phyloP scores from a whole-genome alignment of 1,140 invertebrate species.

The Papilio polytes region DNA sequence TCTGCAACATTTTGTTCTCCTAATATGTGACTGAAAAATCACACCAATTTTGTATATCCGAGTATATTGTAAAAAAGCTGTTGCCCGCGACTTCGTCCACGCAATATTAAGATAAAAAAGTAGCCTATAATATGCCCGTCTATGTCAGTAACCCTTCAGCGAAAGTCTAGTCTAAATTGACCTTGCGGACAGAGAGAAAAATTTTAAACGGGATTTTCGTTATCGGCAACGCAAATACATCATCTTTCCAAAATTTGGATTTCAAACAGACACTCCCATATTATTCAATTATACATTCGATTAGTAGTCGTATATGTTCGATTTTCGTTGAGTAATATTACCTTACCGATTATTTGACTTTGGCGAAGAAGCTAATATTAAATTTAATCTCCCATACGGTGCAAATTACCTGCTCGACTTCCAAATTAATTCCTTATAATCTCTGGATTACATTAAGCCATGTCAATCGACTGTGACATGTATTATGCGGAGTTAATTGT shows the following conservation, averaged over 20 bases:
- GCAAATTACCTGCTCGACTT: conserved; percentile 17
- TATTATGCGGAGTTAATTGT: conserved; percentile 26
- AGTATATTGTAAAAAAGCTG: too few relatives aligned
- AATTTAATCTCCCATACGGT: conserved; percentile 5
- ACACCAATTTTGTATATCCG: too few relatives aligned
- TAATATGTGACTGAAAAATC: not conserved
- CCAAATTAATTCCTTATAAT: conserved; percentile 25
- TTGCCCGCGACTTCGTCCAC: too few relatives aligned
- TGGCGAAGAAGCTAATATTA: not conserved
- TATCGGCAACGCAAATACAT: too few relatives aligned
- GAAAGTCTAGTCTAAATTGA: too few relatives aligned
- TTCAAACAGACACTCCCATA: too few relatives aligned
- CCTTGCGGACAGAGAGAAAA: too few relatives aligned
- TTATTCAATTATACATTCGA: not conserved
- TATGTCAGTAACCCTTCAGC: too few relatives aligned
- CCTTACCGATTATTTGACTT: conserved; percentile 10
- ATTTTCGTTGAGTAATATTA: not conserved
- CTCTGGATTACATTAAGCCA: conserved; percentile 23
- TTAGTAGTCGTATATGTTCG: not conserved
- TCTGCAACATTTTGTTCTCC: not conserved
- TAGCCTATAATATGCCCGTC: too few relatives aligned
- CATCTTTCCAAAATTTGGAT: too few relatives aligned
- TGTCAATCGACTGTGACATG: conserved; percentile 14
- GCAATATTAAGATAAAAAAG: too few relatives aligned
- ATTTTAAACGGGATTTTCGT: too few relatives aligned